These are phyloP conservation scores for Tyrannus savana DNA, from an alignment of 2,113 vertebrate species.

Conservation along the genomic window DNA sequence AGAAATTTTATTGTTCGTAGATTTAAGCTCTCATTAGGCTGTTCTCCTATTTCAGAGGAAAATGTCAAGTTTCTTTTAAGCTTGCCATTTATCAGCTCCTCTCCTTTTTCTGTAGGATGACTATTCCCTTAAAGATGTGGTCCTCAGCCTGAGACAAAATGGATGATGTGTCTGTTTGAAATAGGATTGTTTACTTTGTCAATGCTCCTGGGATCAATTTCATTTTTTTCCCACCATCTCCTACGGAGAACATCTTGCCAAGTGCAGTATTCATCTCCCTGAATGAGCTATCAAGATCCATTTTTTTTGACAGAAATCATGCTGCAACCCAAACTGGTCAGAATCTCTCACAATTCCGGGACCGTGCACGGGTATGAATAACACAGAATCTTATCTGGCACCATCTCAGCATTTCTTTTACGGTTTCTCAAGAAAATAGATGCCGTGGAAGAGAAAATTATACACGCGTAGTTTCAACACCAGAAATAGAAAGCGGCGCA, in stretches of 20 bases:
- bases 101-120: background rate
- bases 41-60: background rate
- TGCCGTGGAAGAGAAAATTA: background rate
- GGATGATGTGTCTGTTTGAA: constrained; percentile 42
- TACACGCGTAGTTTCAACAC: background rate
- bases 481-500: background rate
- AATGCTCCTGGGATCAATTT: background rate
- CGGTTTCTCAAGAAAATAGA: background rate
- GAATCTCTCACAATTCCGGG: constrained; percentile 5
- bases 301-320: constrained; percentile 19
- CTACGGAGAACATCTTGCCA: constrained; percentile 20
- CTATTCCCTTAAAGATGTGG: background rate
- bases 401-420: background rate
- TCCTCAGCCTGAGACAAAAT: constrained; percentile 51
- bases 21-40: background rate
- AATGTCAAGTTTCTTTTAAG: background rate
- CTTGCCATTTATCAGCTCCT: background rate
- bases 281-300: background rate
- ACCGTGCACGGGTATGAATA: background rate
- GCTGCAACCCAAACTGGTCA: background rate
- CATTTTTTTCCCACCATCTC: background rate
- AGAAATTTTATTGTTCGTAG: background rate
- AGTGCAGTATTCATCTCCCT: constrained; percentile 6
- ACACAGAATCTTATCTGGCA: background rate
- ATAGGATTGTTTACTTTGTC: constrained; percentile 38